These are phyloP conservation scores for Bufotes viridis DNA, from an alignment of 2,797 vertebrate genomes.

Conservation along the genomic window DNA sequence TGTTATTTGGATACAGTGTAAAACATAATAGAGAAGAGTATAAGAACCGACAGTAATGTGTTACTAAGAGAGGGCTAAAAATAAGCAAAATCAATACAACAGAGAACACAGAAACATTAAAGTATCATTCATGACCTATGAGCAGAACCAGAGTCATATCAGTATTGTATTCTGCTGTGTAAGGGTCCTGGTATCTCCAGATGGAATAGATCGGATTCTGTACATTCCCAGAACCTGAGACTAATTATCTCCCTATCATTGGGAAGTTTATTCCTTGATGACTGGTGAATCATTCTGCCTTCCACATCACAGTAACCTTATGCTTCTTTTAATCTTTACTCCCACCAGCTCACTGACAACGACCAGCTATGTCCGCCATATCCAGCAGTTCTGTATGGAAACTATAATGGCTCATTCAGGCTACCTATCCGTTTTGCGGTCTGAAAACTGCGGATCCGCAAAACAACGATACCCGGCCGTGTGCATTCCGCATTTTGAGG, in stretches of 20 bases:
- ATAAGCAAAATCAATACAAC: background rate
- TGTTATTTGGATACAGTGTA: background rate
- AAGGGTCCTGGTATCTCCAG: conserved; percentile 26
- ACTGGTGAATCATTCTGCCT: conserved; percentile 52
- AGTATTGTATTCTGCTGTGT: conserved; percentile 14
- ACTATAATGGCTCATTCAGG: no score
- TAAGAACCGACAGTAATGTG: background rate
- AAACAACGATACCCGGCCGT: no score
- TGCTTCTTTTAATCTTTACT: conserved; percentile 38
- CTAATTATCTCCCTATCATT: conserved; percentile 53
- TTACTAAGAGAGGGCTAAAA: background rate
- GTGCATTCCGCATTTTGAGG: no score
- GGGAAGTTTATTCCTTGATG: conserved; percentile 48
- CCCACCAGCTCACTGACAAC: conserved; percentile 19
- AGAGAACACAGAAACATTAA: background rate
- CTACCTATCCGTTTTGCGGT: no score
- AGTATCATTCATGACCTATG: conserved; percentile 11
- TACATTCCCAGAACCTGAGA: conserved; percentile 30
- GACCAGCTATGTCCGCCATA: background rate
- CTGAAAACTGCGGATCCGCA: no score
- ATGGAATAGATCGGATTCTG: conserved; percentile 31
- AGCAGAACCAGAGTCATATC: conserved; percentile 9
- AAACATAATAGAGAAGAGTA: background rate
- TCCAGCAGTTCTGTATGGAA: background rate
- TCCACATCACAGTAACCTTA: conserved; percentile 50